Evolutionary conservation across 2,888 invertebrate species (phyloP), one percentile per base, ranked within the genome.

Genomic region (Plagiodera versicolora): DNA sequence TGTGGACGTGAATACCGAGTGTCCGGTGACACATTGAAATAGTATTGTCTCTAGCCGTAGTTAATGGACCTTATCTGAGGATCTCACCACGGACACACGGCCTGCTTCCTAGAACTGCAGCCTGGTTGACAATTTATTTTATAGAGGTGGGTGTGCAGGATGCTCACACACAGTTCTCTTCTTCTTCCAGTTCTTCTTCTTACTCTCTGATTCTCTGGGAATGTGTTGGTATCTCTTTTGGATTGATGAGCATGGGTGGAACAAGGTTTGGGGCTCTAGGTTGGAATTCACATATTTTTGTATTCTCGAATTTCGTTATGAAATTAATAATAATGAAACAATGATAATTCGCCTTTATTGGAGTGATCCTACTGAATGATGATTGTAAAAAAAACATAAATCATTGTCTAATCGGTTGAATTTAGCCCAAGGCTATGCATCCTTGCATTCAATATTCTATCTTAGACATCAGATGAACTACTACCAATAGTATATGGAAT

Each of bases 71-170:
- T 80, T 80, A 80, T 80, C 80, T 77, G 72, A 67, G 74, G 73
- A 79, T 78, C 78, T 74, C 78, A 58, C 74, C 74, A 72, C 76
- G 75, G 74, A 73, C 76, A 76, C 74, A 73, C 73, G 70, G 73
- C 67, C 76, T 74, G 79, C 79, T 80, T 80, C 80, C 80, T 80
- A 77, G 80, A 80, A 80, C 76, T 78, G 76, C 75, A 76, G 75
- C 74, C 74, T 75, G 74, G 79, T 80, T 80, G 80, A 80, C 80
- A 80, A 80, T 80, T 80, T 80, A 80, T 80, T 80, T 80, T 80
- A 80, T 76, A 73, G 74, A 73, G 74, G 75, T 76, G 76, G 76
- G 76, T 72, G 76, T 75, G 74, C 74, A 71, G 73, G 72, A 72
- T 68, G 71, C 66, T 66, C 48, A 58, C 32, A 44, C 39, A 44